Base-by-base conservation (phyloP, 1,140 invertebrate genomes). In the Eupeodes corollae region DNA sequence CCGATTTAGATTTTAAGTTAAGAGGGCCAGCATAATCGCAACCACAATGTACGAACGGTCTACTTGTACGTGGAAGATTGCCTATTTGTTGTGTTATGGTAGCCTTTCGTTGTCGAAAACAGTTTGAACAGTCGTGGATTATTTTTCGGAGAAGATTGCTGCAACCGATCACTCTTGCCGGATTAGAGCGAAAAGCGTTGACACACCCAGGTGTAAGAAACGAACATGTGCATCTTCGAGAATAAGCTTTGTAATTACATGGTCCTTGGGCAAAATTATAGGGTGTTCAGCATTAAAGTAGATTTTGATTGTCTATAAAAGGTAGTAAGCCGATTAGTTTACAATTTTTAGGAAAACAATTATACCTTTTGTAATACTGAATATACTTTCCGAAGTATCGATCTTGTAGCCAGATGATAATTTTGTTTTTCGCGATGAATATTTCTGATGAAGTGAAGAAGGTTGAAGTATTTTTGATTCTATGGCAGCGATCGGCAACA, bases 11-110 rank as follows among this genome's bases (percentile, higher is more conserved):
- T 50, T 58, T 65, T 0, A 68, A 42, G 1, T 50, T 32, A 10
- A 65, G 51, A 1, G 64, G 62, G 14, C 69, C 69, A 13, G 56
- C 59, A 40, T 61, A 69, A 45, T 70, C 63, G 1, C 67, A 44
- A 0, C 65, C 67, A 12, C 53, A 40, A 33, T 47, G 30, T 9
- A 31, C 8, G 49, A 70, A 64, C 19, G 56, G 52, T 11, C 45
- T 39, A n/a, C 35, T 31, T 6, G 46, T 41, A 1, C 31, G 40
- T 1, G 51, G 51, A 6, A 52, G 16, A n/a, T 33, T 31, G 1
- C 33, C 18, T 43, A 53, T 51, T 1, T 48, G 12, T 19, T 51
- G 49, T 0, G 26, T 18, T 13, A 19, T 39, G 3, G 32, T 13
- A 13, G 37, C 19, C 21, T 43, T 37, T 15, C 18, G 1, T n/a